Base-by-base conservation (phyloP, 2,797 vertebrate genomes). In the Sciurus carolinensis region DNA sequence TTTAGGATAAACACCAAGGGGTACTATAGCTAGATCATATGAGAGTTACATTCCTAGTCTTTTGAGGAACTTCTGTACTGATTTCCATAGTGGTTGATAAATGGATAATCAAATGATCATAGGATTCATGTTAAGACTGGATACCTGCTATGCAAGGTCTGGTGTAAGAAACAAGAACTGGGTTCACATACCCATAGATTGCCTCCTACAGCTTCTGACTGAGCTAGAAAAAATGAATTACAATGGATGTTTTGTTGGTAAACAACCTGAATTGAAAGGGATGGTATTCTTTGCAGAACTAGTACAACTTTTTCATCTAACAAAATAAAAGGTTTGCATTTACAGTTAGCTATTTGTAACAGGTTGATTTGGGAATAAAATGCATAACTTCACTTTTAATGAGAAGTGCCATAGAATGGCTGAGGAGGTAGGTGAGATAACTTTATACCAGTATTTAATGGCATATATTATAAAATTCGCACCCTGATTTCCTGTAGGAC, bases 291-390 rank as follows among this genome's bases (percentile, higher is more conserved):
- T 90, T 94, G 62, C 36, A 91, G 75, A 95, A 75, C 6, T 47
- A 85, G 57, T 33, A 90, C 11, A 18, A 15, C 7, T 39, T 79
- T 93, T 71, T 95, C 33, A 73, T 80, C 28, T 79, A 26, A 11
- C 28, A 85, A 95, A 97, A 85, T 87, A 81, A 87, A 59, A 84
- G 8, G 5, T 62, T 86, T 87, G 44, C 14, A 67, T 82, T 88
- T 96, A 54, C n/a, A 44, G 18, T 18, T 50, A 75, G 57, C 30
- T 77, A 24, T 75, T 93, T 91, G 44, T 92, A 82, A 57, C 52
- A 94, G 66, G 30, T 50, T 93, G 54, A 52, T 79, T 89, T 95
- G 33, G 76, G 80, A 62, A 64, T 85, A 52, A 92, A 95, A 67
- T 47, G 24, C 10, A n/a, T 92, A 54, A n/a, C 7, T 17, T 67